Evolutionary conservation across 2,797 vertebrate species (phyloP).

Genomic region (Lophius americanus): DNA sequence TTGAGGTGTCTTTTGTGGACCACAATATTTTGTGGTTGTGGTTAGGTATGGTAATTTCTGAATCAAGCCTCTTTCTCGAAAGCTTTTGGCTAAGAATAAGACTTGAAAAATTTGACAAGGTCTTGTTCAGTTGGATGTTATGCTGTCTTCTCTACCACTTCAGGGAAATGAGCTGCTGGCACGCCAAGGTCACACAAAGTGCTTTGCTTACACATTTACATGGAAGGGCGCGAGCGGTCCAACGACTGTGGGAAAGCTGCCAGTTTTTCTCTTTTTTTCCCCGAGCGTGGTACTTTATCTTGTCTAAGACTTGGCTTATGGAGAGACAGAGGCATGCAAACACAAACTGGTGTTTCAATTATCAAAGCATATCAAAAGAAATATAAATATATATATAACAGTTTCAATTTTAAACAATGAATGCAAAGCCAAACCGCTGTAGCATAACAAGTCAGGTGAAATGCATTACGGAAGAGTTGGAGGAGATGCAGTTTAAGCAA

Average conservation of each 20-base stretch:
- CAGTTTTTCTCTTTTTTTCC: background rate
- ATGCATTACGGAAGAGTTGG: background rate
- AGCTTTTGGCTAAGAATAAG: conserved; percentile 36
- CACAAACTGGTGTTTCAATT: background rate
- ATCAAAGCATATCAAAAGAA: background rate
- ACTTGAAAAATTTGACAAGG: conserved; percentile 57
- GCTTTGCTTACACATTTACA: conserved; percentile 74
- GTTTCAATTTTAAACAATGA: background rate
- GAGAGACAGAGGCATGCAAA: background rate
- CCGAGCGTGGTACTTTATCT: background rate
- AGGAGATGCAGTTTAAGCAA: conserved; percentile 23
- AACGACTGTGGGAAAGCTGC: conserved; percentile 42
- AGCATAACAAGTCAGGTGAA: conserved; percentile 12
- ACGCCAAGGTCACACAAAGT: conserved; percentile 70
- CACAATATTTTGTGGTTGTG: too few species aligned
- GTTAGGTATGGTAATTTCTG: background rate
- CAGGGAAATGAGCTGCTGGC: conserved; percentile 76
- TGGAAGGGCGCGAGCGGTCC: conserved; percentile 42
- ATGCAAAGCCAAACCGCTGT: background rate
- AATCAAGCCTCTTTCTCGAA: conserved; percentile 2
- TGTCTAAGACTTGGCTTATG: background rate
- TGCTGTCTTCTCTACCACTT: conserved; percentile 58
- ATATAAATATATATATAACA: background rate
- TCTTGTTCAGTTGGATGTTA: conserved; percentile 54
- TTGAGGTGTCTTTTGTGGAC: background rate